These are phyloP conservation scores for Protosalanx chinensis DNA, from an alignment of 2,797 vertebrate species.

Conservation along the genomic window DNA sequence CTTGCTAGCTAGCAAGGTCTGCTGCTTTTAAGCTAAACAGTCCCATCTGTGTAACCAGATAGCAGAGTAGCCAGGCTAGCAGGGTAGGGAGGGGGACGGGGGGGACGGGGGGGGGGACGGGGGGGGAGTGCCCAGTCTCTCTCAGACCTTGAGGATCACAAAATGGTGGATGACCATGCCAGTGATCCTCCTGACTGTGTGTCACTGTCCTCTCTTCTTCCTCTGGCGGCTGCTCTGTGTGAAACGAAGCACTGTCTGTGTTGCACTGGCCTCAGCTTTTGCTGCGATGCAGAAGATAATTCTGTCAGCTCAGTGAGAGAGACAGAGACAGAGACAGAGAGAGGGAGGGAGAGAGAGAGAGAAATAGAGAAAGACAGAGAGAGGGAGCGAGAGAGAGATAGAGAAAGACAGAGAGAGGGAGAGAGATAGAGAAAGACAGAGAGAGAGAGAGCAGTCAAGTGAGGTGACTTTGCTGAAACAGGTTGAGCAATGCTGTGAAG, in stretches of 20 bases:
- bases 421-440: slow-evolving; percentile 33
- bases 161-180: slow-evolving; percentile 78
- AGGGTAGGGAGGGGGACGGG: slow-evolving; percentile 50
- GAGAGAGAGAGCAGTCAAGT: slow-evolving; percentile 53
- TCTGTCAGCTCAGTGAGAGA: slow-evolving; percentile 80
- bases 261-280: slow-evolving; percentile 85
- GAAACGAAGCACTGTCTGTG: slow-evolving; percentile 88
- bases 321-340: neutral
- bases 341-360: neutral
- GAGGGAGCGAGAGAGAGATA: slow-evolving; percentile 39
- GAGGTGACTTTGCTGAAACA: slow-evolving; percentile 85
- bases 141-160: slow-evolving; percentile 79
- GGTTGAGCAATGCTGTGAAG: slow-evolving; percentile 74
- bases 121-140: slow-evolving; percentile 25
- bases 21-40: slow-evolving; percentile 70
- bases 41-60: slow-evolving; percentile 78
- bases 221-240: slow-evolving; percentile 70
- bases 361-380: slow-evolving; percentile 30
- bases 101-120: slow-evolving; percentile 4
- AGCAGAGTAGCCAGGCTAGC: slow-evolving; percentile 61
- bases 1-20: slow-evolving; percentile 53
- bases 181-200: slow-evolving; percentile 65
- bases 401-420: slow-evolving; percentile 32
- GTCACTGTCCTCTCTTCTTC: slow-evolving; percentile 55
- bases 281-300: slow-evolving; percentile 97